These are phyloP conservation scores for Nycticorax nycticorax DNA, from an alignment of 2,113 vertebrate species.

Conservation along the genomic window DNA sequence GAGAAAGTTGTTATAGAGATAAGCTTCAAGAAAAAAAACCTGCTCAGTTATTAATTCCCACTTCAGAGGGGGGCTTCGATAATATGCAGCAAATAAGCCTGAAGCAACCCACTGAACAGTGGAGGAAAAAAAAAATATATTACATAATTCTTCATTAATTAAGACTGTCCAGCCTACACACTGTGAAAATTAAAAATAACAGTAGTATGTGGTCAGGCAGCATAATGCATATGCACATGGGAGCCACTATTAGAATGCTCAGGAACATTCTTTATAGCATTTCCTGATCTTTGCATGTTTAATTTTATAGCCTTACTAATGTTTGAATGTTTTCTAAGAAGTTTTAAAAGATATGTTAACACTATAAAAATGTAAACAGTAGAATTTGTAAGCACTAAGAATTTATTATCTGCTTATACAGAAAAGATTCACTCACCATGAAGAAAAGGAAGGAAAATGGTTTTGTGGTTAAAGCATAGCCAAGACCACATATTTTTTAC, in stretches of 20 bases:
- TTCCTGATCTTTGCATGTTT: not conserved
- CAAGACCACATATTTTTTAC: not conserved
- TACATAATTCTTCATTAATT: not conserved
- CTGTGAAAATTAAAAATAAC: not conserved
- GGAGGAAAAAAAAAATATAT: not conserved
- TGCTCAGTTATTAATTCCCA: not conserved
- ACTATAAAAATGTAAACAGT: not conserved
- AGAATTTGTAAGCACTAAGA: not conserved
- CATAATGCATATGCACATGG: not conserved
- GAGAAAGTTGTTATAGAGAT: not conserved
- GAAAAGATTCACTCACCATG: not conserved
- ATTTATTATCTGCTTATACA: not conserved
- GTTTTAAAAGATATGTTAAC: not conserved
- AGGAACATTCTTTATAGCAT: not conserved
- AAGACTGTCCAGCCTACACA: not conserved
- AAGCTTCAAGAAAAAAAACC: not conserved
- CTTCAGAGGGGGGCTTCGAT: not conserved
- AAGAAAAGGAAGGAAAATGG: not conserved
- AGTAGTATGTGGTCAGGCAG: not conserved
- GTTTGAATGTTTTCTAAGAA: not conserved
- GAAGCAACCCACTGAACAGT: not conserved
- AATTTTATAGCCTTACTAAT: not conserved
- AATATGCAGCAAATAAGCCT: not conserved
- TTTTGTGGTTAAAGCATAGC: not conserved
- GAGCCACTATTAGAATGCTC: not conserved